Percentiles rank a stretch among this genome's conserved stretches.
Conservation (phyloP, 2,797 vertebrate species). For the Argentina silus region DNA sequence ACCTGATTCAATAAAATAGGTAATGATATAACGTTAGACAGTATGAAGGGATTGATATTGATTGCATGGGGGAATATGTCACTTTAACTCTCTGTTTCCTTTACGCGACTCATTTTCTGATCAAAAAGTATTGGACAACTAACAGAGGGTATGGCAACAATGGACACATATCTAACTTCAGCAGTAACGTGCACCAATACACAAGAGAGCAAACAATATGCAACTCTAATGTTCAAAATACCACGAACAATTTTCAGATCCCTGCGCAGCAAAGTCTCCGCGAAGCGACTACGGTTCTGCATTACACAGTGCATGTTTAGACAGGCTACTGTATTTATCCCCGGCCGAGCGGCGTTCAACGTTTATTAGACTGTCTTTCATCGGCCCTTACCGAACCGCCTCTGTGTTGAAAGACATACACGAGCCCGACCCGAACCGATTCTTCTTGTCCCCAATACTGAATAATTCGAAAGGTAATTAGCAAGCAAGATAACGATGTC, state of each 20-base stretch:
- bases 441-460: slow-evolving; percentile 58
- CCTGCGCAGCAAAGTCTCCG: slow-evolving; percentile 71
- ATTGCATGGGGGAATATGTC: slow-evolving; percentile 43
- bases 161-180: slow-evolving; percentile 33
- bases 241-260: slow-evolving; percentile 59
- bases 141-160: slow-evolving; percentile 54
- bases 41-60: slow-evolving; percentile 43
- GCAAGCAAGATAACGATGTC: slow-evolving; percentile 72
- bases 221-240: slow-evolving; percentile 66
- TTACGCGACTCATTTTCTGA: slow-evolving; percentile 12
- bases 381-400: slow-evolving; percentile 69
- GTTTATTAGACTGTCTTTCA: slow-evolving; percentile 45
- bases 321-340: slow-evolving; percentile 69
- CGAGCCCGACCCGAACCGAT: slow-evolving; percentile 61
- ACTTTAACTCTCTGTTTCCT: slow-evolving; percentile 48
- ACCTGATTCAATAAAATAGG: slow-evolving; percentile 36
- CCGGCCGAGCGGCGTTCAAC: slow-evolving; percentile 62
- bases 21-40: slow-evolving; percentile 44
- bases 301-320: slow-evolving; percentile 60
- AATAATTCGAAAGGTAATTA: slow-evolving; percentile 73
- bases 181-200: slow-evolving; percentile 48
- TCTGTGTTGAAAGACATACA: slow-evolving; percentile 57
- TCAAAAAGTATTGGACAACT: slow-evolving; percentile 41
- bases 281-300: slow-evolving; percentile 63
- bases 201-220: slow-evolving; percentile 53